Base-by-base conservation (phyloP, 2,888 invertebrate genomes). In the Neocrepidodera transversa region DNA sequence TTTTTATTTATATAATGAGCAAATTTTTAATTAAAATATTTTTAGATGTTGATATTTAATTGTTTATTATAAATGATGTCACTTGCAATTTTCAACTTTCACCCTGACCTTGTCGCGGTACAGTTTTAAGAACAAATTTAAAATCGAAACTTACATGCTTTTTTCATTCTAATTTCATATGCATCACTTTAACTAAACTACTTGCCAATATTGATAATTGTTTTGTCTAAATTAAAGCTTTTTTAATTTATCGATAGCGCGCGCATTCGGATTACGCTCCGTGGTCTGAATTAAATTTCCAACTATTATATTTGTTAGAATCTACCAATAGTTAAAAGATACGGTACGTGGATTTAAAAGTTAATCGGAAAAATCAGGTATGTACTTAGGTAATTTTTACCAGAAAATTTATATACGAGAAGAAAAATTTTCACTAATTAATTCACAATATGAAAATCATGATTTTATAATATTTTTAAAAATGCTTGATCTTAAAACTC, bases 81-180 rank as follows among this genome's bases (percentile, higher is more conserved):
- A 30, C n/a, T 30, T n/a, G n/a, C 30, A 2, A n/a, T 23, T 42
- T 42, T 5, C n/a, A 20, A 42, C 42, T 42, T 42, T 42, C 42
- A 16, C 38, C 7, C 20, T 26, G 45, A 28, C 28, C 45, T 45
- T 45, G 28, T 26, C 20, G 23, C 23, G 23, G 23, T 23, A 23
- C 20, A 43, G n/a, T n/a, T n/a, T n/a, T n/a, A n/a, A n/a, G n/a
- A n/a, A n/a, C n/a, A n/a, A n/a, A n/a, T n/a, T n/a, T n/a, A n/a
- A n/a, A n/a, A n/a, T n/a, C 7, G n/a, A 1, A 13, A 49, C 49
- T 49, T 49, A 49, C 49, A 49, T 14, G 49, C 23, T 14, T 49
- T 23, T 14, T 11, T 20, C 23, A 49, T 36, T 13, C 4, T 45
- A 8, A n/a, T 28, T 26, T 13, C 28, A 14, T 14, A 14, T 13